Evolutionary conservation across 2,888 invertebrate species (phyloP), one percentile per base, ranked within the genome.

Genomic region (Melanotus villosus): DNA sequence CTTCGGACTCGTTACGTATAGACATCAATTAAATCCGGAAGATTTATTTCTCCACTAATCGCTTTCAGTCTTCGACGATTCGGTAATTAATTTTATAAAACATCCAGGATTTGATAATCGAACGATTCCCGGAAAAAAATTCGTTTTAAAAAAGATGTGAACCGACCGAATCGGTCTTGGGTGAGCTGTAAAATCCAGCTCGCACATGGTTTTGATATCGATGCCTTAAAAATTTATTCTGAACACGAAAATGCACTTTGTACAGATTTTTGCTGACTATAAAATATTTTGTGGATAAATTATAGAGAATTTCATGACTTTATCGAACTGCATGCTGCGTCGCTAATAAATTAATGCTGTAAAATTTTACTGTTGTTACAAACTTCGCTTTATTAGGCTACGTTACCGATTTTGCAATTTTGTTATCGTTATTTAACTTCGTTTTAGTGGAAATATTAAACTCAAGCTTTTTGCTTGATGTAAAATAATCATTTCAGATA

Each of bases 181-280:
- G 43, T 18, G 43, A 43, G 19, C 43, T 43, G 43, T 19, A 43
- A 43, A 43, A 43, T 43, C 19, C 19, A 19, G 43, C 19, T 14
- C 19, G 14, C 43, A 19, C 19, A 43, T 43, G 43, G 18, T 1
- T 43, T 19, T 50, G 26, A 50, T 50, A 50, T 50, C 50, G 50
- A 12, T 16, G 26, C 12, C 26, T 50, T 14, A 50, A 50, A 23
- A 50, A 50, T 50, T 50, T 50, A 50, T 50, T 50, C 50, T 7
- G 50, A 26, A 50, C 50, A 50, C 50, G 50, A 50, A 50, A 50
- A 50, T 26, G 26, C 50, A 50, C 50, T 50, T 26, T 50, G 21
- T 50, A 21, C 26, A 50, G 26, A 26, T 26, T 50, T 50, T 26
- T 12, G 21, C 16, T 50, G 50, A 12, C 12, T 26, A 16, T 26